Evolutionary conservation across 2,113 vertebrate genomes (phyloP).

Genomic region (Fukomys damarensis): DNA sequence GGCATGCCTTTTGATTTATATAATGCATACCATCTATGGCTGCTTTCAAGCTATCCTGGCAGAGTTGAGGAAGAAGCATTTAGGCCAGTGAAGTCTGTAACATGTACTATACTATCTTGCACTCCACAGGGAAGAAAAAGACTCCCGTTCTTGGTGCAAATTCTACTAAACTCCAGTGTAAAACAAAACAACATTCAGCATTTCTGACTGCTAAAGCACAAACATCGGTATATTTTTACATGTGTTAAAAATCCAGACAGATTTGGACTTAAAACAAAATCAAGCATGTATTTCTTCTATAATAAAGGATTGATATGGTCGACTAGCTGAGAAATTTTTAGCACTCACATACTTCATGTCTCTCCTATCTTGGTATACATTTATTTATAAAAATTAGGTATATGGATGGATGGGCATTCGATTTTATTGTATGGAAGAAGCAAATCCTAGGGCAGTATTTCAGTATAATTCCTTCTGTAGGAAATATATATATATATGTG

Average conservation of each 20-base stretch:
- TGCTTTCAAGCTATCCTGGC: background rate
- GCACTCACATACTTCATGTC: background rate
- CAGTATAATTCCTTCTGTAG: background rate
- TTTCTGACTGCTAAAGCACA: background rate
- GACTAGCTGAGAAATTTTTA: background rate
- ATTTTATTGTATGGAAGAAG: conserved; percentile 3
- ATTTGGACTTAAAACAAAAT: conserved; percentile 8
- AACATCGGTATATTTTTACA: background rate
- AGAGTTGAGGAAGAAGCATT: background rate
- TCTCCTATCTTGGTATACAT: background rate
- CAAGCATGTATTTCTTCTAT: background rate
- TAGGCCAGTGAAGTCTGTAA: background rate
- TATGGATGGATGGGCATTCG: background rate
- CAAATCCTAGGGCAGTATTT: background rate
- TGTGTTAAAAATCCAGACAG: background rate
- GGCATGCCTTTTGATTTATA: background rate
- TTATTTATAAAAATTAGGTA: background rate
- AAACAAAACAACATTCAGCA: background rate
- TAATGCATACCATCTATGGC: background rate
- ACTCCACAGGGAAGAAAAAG: background rate
- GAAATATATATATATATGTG: background rate
- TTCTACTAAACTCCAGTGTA: background rate
- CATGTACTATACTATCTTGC: background rate
- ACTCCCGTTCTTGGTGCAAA: background rate
- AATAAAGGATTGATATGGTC: background rate